Evolutionary conservation across 2,797 vertebrate genomes (phyloP).

Genomic region (Acipenser transmontanus): DNA sequence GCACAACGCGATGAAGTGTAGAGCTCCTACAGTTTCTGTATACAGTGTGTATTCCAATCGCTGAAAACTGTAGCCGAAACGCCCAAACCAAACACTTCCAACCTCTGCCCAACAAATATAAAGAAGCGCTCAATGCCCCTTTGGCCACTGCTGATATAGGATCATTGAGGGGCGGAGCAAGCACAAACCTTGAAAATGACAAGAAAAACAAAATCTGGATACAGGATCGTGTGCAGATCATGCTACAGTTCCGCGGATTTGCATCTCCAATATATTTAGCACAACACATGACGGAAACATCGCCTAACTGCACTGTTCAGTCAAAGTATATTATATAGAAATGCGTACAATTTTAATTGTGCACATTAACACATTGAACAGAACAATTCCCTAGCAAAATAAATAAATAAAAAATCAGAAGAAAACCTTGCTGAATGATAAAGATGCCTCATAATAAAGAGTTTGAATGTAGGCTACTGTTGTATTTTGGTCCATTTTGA

Average conservation of each 20-base stretch:
- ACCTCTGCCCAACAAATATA: constrained; percentile 20
- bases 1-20: constrained; percentile 15
- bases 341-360: no score
- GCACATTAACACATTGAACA: no score
- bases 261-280: constrained; percentile 18
- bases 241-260: constrained; percentile 23
- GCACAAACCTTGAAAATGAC: constrained; percentile 23
- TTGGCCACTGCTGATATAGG: constrained; percentile 72
- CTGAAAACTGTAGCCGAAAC: constrained; percentile 14
- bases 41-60: constrained; percentile 27
- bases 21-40: constrained; percentile 17
- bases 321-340: no score
- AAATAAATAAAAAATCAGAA: no score
- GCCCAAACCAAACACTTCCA: constrained; percentile 9
- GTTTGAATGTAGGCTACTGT: no score
- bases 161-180: constrained; percentile 70
- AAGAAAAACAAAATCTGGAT: constrained; percentile 49
- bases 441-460: no score
- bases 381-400: no score
- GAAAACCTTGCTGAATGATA: no score
- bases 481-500: no score
- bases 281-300: constrained; percentile 1
- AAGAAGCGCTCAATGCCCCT: constrained; percentile 35
- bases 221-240: constrained; percentile 25
- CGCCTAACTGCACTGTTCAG: no score